Evolutionary conservation across 2,888 invertebrate genomes (phyloP).

Genomic region (Cecidostiba fungosa): DNA sequence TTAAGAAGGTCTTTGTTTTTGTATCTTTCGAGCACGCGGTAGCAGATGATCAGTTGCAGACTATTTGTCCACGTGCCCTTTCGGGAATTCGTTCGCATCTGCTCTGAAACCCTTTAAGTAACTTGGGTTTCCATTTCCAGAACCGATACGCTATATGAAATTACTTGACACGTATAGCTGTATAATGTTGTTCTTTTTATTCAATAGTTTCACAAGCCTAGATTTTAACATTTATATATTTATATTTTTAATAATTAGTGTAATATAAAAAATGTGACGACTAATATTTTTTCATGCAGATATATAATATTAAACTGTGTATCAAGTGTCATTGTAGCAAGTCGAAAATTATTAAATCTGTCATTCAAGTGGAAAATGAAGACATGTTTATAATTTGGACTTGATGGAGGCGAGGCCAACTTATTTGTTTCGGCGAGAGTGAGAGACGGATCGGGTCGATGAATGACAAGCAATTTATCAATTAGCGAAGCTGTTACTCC

Average conservation of each 20-base stretch:
- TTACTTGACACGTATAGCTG: background rate
- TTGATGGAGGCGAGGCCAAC: constrained; percentile 12
- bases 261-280: too few relatives aligned
- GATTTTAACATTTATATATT: too few relatives aligned
- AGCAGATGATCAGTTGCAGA: constrained; percentile 65
- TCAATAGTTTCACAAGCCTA: background rate
- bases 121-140: constrained; percentile 1
- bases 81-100: constrained; percentile 58
- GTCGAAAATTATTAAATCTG: background rate
- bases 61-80: constrained; percentile 69
- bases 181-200: background rate
- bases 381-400: background rate
- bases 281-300: too few relatives aligned
- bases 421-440: constrained; percentile 4
- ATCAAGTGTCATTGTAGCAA: background rate
- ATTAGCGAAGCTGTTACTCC: constrained; percentile 32
- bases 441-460: background rate
- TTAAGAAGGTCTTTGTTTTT: constrained; percentile 62
- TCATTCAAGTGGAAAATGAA: background rate
- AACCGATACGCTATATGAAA: background rate
- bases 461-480: constrained; percentile 31
- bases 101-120: constrained; percentile 50
- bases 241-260: too few relatives aligned
- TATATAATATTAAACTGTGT: background rate
- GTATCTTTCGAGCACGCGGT: constrained; percentile 53